These are phyloP conservation scores for Pseudomyrmex gracilis DNA, from an alignment of 1,140 invertebrate genomes.

Conservation along the genomic window DNA sequence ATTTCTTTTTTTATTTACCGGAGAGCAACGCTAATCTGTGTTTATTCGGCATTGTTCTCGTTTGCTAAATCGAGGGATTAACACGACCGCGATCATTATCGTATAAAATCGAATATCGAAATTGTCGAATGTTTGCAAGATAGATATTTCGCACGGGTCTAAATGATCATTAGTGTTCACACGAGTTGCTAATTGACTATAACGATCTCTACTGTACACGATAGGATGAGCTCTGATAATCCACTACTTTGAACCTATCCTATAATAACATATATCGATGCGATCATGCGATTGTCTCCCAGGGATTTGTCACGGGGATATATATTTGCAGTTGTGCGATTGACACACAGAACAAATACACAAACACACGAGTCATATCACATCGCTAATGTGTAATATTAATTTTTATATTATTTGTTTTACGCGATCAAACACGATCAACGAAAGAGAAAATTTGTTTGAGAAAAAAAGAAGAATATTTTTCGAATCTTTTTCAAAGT, in stretches of 20 bases:
- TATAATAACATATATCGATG: constrained; percentile 40
- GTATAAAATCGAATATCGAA: background rate
- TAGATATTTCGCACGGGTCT: background rate
- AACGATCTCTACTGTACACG: constrained; percentile 1
- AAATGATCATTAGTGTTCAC: background rate
- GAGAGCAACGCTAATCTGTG: background rate
- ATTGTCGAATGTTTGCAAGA: background rate
- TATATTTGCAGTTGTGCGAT: background rate
- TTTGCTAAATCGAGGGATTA: background rate
- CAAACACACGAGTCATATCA: background rate
- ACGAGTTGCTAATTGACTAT: constrained; percentile 15
- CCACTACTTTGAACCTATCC: constrained; percentile 33
- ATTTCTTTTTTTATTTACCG: too few species aligned
- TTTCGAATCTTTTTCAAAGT: background rate
- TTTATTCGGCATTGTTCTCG: background rate
- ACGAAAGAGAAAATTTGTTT: too few species aligned
- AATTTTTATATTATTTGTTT: too few species aligned
- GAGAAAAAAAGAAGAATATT: too few species aligned
- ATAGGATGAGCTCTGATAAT: constrained; percentile 15
- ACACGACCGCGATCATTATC: too few species aligned
- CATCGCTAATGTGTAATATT: too few species aligned
- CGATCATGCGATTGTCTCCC: constrained; percentile 51
- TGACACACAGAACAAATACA: constrained; percentile 10
- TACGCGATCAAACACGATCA: too few species aligned
- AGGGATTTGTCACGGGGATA: constrained; percentile 18